Percentiles rank a stretch among this genome's conserved stretches.
Evolutionary conservation across 2,888 invertebrate species (phyloP).

Genomic region (Argyresthia goedartella): DNA sequence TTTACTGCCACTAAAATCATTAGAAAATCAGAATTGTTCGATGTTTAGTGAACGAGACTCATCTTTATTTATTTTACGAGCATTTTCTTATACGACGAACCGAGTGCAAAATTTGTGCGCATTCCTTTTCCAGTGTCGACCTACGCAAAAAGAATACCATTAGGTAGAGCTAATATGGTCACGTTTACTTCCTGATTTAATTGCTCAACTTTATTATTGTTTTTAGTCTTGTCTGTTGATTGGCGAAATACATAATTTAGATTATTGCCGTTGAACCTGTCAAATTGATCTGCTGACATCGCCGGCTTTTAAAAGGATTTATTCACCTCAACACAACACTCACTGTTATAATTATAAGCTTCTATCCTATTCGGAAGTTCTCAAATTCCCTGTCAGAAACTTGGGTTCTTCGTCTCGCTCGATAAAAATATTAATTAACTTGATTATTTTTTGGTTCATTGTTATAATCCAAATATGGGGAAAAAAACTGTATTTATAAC

Average conservation of each 20-base stretch:
- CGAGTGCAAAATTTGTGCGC: slow-evolving; percentile 26
- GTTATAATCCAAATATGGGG: no score
- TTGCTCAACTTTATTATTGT: slow-evolving; percentile 3
- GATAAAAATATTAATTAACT: no score
- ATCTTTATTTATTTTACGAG: slow-evolving; percentile 5
- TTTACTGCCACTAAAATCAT: background rate
- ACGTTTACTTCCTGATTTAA: slow-evolving; percentile 14
- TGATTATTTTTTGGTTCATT: no score
- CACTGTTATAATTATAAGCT: no score
- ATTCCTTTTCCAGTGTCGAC: slow-evolving; percentile 36
- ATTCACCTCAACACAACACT: no score
- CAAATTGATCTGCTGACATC: background rate
- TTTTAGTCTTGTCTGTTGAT: background rate
- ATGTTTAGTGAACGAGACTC: background rate
- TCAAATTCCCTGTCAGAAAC: no score
- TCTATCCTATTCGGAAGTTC: no score
- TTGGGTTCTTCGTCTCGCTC: no score
- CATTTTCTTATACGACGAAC: slow-evolving; percentile 8
- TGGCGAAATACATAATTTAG: background rate
- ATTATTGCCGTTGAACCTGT: background rate
- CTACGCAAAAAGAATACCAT: slow-evolving; percentile 35
- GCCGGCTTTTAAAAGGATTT: background rate
- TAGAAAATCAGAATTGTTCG: no score
- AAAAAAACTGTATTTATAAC: no score
- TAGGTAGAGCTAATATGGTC: slow-evolving; percentile 17